phyloP scores from a whole-genome alignment of 1,140 invertebrate species.

The Agrypnia vestita region DNA sequence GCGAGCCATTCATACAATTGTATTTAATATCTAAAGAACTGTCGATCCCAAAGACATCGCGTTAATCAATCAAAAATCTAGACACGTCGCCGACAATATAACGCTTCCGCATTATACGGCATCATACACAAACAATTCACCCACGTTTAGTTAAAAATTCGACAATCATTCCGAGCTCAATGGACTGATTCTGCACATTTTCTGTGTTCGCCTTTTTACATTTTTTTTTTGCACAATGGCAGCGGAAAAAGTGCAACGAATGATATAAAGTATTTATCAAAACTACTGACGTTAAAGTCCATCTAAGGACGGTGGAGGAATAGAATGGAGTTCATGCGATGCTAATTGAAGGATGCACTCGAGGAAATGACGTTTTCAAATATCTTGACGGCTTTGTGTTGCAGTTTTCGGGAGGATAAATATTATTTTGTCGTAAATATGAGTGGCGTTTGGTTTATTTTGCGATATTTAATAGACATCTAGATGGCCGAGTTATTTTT shows the following conservation, averaged over 20 bases:
- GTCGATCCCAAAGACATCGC: constrained; percentile 22
- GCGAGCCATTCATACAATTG: constrained; percentile 41
- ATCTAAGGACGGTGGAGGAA: not conserved
- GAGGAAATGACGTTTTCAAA: constrained; percentile 1
- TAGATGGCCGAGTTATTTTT: not conserved
- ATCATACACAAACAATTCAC: constrained; percentile 38
- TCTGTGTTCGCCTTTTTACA: not conserved
- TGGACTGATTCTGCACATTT: constrained; percentile 13
- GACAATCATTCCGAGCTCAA: not conserved
- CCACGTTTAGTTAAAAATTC: constrained; percentile 43
- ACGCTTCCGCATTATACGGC: constrained; percentile 36
- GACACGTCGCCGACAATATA: constrained; percentile 24
- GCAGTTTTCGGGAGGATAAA: constrained; percentile 7
- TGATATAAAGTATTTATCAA: constrained; percentile 13
- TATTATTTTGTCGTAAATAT: constrained; percentile 1
- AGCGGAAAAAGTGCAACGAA: constrained; percentile 36
- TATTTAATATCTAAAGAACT: constrained; percentile 46
- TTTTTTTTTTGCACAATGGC: constrained; percentile 9
- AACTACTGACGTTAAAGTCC: not conserved
- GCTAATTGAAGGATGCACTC: constrained; percentile 26
- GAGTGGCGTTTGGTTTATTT: not conserved
- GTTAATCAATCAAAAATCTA: constrained; percentile 42
- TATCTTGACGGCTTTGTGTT: not conserved
- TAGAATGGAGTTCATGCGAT: not conserved
- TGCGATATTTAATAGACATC: not conserved